Conservation (phyloP, 1,140 invertebrate genomes). For the Calephelis virginiensis region DNA sequence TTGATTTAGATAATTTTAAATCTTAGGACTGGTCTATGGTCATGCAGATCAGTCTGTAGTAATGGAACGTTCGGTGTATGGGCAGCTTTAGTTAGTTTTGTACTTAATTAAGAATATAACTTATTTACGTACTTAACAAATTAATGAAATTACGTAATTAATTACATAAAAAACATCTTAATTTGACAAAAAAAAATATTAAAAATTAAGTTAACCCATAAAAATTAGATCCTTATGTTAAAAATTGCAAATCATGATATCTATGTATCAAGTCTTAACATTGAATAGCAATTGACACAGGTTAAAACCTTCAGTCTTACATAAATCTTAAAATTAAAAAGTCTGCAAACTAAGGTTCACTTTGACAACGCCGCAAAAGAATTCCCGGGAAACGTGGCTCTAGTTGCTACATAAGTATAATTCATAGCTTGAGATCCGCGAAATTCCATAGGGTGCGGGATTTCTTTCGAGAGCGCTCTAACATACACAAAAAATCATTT, state of each 20-base stretch:
- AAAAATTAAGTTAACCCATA: not conserved
- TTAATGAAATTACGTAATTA: not conserved
- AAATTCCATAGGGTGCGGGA: too few species aligned
- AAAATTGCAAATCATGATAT: slow-evolving; percentile 14
- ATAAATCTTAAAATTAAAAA: slow-evolving; percentile 8
- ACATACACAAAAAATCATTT: slow-evolving; percentile 10
- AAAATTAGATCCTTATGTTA: not conserved
- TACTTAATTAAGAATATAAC: not conserved
- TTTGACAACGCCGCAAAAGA: too few species aligned
- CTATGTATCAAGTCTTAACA: slow-evolving; percentile 12
- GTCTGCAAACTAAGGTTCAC: slow-evolving; percentile 24
- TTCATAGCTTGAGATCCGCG: too few species aligned
- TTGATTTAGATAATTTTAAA: too few species aligned
- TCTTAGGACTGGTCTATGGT: not conserved
- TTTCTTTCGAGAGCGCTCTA: too few species aligned
- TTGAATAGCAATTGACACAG: slow-evolving; percentile 23
- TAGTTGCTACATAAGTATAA: too few species aligned
- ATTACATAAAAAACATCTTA: not conserved
- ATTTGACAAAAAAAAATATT: not conserved
- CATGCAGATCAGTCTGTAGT: not conserved
- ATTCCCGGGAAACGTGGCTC: too few species aligned
- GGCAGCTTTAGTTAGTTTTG: not conserved
- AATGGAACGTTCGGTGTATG: not conserved
- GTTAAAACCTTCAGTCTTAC: slow-evolving; percentile 28
- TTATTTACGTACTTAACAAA: not conserved